Percentiles rank a stretch among this genome's conserved stretches.
phyloP scores from a whole-genome alignment of 2,113 vertebrate species.

The Pachyramphus minor region DNA sequence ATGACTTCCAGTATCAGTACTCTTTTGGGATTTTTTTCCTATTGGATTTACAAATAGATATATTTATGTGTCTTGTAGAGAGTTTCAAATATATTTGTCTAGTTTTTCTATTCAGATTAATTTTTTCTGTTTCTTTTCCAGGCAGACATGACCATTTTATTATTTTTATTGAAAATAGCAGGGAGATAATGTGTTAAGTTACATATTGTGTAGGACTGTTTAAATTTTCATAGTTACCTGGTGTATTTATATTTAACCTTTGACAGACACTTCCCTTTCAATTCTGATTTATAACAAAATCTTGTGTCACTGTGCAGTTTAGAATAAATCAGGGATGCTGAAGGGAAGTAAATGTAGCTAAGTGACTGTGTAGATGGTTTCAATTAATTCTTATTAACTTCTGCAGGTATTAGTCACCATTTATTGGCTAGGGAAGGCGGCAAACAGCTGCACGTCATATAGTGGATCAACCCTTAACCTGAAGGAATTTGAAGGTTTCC shows the following conservation, averaged over 20 bases:
- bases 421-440: constrained; percentile 95
- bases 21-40: not conserved
- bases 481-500: constrained; percentile 91
- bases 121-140: not conserved
- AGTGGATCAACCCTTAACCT: constrained; percentile 91
- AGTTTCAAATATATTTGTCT: not conserved
- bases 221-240: not conserved
- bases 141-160: not conserved
- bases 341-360: not conserved
- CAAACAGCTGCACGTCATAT: constrained; percentile 86
- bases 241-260: not conserved
- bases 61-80: not conserved
- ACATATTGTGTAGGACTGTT: not conserved
- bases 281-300: not conserved
- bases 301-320: not conserved
- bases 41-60: not conserved
- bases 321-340: not conserved
- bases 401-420: constrained; percentile 92
- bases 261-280: not conserved
- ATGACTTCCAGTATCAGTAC: not conserved
- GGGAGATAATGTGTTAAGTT: not conserved
- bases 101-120: not conserved
- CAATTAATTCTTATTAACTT: constrained; percentile 46
- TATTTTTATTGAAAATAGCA: not conserved
- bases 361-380: not conserved